A percentile compares a stretch with the other conserved stretches of the same genome.
Evolutionary conservation across 1,140 invertebrate genomes (phyloP).

Genomic region (Amphibalanus amphitrite): DNA sequence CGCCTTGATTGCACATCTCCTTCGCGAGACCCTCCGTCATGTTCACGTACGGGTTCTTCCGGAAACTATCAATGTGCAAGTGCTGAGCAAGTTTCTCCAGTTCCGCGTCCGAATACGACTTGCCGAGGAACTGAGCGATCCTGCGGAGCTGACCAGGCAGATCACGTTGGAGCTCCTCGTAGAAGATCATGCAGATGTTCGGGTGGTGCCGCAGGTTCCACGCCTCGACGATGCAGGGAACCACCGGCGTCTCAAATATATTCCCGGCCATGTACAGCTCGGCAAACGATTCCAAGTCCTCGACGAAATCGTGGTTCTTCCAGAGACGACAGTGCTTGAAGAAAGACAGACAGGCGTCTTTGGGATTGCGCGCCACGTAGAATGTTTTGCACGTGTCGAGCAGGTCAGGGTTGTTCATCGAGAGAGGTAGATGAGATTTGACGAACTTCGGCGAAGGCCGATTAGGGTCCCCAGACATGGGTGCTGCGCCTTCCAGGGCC

Average conservation of each 20-base stretch:
- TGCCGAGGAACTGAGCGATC: too few relatives aligned
- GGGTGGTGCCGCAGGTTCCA: constrained; percentile 16
- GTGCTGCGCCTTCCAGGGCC: too few relatives aligned
- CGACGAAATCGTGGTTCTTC: constrained; percentile 8
- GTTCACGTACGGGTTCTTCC: too few relatives aligned
- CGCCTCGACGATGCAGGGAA: constrained; percentile 15
- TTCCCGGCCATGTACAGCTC: constrained; percentile 15
- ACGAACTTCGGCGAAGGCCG: too few relatives aligned
- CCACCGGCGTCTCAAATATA: constrained; percentile 15
- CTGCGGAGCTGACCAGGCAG: constrained; percentile 10
- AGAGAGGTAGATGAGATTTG: too few relatives aligned
- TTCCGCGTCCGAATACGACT: too few relatives aligned
- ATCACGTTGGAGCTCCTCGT: constrained; percentile 28
- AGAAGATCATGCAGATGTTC: constrained; percentile 18
- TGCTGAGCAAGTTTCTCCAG: too few relatives aligned
- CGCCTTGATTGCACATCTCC: too few relatives aligned
- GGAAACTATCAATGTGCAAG: too few relatives aligned
- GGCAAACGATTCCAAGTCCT: constrained; percentile 13
- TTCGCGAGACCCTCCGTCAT: too few relatives aligned
- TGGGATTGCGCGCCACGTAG: constrained; percentile 63
- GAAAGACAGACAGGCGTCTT: constrained; percentile 67
- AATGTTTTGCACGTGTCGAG: constrained; percentile 21
- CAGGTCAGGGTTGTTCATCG: too few relatives aligned
- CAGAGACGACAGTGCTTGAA: constrained; percentile 45
- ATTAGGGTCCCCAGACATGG: too few relatives aligned